These are phyloP conservation scores for Crotalus adamanteus DNA, from an alignment of 2,797 vertebrate genomes.

Conservation along the genomic window DNA sequence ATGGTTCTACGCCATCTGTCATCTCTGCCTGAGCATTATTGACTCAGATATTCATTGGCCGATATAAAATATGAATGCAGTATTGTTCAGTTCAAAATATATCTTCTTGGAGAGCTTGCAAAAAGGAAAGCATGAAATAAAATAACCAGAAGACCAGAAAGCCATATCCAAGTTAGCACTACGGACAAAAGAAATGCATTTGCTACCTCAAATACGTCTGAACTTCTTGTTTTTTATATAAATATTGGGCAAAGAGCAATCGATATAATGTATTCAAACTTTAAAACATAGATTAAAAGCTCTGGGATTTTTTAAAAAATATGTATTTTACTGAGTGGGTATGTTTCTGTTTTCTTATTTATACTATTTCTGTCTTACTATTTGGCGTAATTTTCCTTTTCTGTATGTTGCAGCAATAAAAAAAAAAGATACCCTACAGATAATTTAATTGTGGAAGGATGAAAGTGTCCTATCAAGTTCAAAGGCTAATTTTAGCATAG, in stretches of 20 bases:
- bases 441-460: too few species aligned
- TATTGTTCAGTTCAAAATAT: neutral
- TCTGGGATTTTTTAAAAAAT: neutral
- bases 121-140: neutral
- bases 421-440: too few species aligned
- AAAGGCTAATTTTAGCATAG: slow-evolving; percentile 4
- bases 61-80: neutral
- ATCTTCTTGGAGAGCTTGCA: neutral
- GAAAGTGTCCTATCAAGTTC: too few species aligned
- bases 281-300: neutral
- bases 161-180: neutral
- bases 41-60: neutral
- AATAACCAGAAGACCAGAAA: neutral
- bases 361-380: neutral
- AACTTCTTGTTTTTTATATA: neutral
- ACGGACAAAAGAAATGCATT: neutral
- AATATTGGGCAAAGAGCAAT: neutral
- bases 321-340: neutral
- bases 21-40: neutral
- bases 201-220: neutral
- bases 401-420: too few species aligned
- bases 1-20: neutral
- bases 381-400: neutral
- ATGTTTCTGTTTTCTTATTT: neutral
- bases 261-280: neutral